These are phyloP conservation scores for Percopsis omiscomaycus DNA, from an alignment of 2,797 vertebrate genomes.

Conservation along the genomic window DNA sequence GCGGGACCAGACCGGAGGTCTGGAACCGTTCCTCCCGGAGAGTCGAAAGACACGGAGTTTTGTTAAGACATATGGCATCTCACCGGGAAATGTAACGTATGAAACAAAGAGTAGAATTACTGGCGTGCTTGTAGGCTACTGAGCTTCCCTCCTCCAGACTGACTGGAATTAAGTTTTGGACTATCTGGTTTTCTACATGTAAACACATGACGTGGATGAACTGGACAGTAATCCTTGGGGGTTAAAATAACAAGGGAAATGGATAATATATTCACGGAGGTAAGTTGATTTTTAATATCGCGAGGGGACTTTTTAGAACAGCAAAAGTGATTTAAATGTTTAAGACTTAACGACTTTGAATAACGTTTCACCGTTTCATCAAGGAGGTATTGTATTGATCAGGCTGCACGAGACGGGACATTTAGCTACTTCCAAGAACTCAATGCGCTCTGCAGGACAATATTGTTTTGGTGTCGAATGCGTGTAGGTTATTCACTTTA, in stretches of 20 bases:
- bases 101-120: conserved; percentile 76
- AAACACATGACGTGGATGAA: conserved; percentile 59
- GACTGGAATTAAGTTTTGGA: conserved; percentile 38
- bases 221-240: conserved; percentile 52
- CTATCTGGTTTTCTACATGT: conserved; percentile 7
- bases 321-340: no score
- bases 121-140: conserved; percentile 19
- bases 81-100: conserved; percentile 45
- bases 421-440: no score
- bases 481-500: no score
- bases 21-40: neutral
- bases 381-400: no score
- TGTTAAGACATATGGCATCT: conserved; percentile 21
- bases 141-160: conserved; percentile 18
- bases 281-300: conserved; percentile 58
- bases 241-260: conserved; percentile 67
- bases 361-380: no score
- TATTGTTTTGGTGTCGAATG: no score
- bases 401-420: no score
- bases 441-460: no score
- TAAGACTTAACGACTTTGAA: no score
- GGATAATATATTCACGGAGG: conserved; percentile 87
- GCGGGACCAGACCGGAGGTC: conserved; percentile 3
- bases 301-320: no score
- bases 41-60: neutral